phyloP scores from a whole-genome alignment of 2,888 invertebrate genomes.

The Teinopalpus imperialis region DNA sequence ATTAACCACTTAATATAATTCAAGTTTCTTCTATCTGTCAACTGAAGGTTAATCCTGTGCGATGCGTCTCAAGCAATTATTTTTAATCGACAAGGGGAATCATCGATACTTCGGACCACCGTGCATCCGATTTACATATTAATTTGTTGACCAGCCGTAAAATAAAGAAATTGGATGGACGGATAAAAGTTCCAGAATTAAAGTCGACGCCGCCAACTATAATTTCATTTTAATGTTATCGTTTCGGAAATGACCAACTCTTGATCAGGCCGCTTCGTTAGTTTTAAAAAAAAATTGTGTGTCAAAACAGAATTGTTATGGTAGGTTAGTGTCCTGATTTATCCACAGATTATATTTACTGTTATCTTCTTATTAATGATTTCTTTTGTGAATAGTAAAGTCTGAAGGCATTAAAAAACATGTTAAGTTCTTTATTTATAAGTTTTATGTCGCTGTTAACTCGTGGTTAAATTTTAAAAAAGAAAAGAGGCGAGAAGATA shows the following conservation, averaged over 20 bases:
- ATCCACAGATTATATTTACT: too few relatives aligned
- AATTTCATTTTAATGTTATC: conserved; percentile 67
- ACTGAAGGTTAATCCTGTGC: conserved; percentile 14
- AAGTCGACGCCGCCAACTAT: conserved; percentile 62
- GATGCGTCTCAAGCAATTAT: conserved; percentile 29
- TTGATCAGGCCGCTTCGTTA: conserved; percentile 50
- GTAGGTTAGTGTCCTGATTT: too few relatives aligned
- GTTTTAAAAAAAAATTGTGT: conserved; percentile 32
- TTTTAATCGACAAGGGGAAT: conserved; percentile 40
- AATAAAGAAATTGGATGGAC: conserved; percentile 76
- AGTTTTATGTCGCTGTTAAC: too few relatives aligned
- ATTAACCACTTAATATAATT: too few relatives aligned
- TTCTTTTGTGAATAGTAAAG: too few relatives aligned
- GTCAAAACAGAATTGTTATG: conserved; percentile 37
- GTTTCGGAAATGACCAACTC: conserved; percentile 43
- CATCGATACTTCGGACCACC: conserved; percentile 60
- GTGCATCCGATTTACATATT: conserved; percentile 74
- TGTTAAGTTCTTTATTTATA: too few relatives aligned
- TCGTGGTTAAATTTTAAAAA: too few relatives aligned
- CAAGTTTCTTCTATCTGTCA: conserved; percentile 30
- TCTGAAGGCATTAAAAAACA: too few relatives aligned
- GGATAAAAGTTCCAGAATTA: conserved; percentile 66
- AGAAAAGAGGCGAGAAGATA: too few relatives aligned
- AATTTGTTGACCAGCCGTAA: conserved; percentile 76
- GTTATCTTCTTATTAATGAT: too few relatives aligned